These are phyloP conservation scores for Zaprionus inermis DNA, from an alignment of 1,140 invertebrate genomes.

Conservation along the genomic window DNA sequence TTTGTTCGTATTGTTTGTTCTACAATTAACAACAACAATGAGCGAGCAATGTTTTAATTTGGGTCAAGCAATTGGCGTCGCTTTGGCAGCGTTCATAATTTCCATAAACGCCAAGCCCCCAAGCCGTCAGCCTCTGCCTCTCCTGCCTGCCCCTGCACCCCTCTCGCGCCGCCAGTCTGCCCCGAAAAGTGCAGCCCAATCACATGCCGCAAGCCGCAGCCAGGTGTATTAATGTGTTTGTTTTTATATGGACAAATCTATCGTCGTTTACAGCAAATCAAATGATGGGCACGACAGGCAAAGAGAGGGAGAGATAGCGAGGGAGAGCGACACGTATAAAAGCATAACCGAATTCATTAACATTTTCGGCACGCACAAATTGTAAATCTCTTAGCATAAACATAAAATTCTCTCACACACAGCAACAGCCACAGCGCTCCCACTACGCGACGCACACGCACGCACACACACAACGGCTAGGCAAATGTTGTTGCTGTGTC, in stretches of 20 bases:
- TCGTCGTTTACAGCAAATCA: slow-evolving; percentile 66
- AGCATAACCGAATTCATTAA: slow-evolving; percentile 78
- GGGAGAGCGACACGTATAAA: slow-evolving; percentile 24
- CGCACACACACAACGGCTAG: neutral
- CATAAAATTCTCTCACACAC: slow-evolving; percentile 58
- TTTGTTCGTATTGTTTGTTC: slow-evolving; percentile 55
- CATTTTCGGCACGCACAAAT: slow-evolving; percentile 81
- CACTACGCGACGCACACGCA: slow-evolving; percentile 16
- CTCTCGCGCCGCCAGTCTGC: too few relatives aligned
- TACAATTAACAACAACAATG: slow-evolving; percentile 67
- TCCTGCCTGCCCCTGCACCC: neutral
- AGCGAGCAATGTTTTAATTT: slow-evolving; percentile 55
- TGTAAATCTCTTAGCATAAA: slow-evolving; percentile 80
- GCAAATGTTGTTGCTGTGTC: slow-evolving; percentile 17
- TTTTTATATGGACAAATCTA: slow-evolving; percentile 46
- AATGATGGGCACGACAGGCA: slow-evolving; percentile 47
- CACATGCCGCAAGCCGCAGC: slow-evolving; percentile 40
- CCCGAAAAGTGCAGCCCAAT: neutral
- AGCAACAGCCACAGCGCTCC: slow-evolving; percentile 4
- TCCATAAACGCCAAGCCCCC: slow-evolving; percentile 47
- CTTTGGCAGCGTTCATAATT: slow-evolving; percentile 67
- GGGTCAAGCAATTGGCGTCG: slow-evolving; percentile 77
- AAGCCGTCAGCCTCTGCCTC: neutral
- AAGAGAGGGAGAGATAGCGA: slow-evolving; percentile 6
- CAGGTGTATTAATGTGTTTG: slow-evolving; percentile 17